Percentiles rank a stretch among this genome's conserved stretches.
These are phyloP conservation scores for Pseudolycoriella hygida DNA, from an alignment of 2,888 invertebrate genomes.

Conservation along the genomic window DNA sequence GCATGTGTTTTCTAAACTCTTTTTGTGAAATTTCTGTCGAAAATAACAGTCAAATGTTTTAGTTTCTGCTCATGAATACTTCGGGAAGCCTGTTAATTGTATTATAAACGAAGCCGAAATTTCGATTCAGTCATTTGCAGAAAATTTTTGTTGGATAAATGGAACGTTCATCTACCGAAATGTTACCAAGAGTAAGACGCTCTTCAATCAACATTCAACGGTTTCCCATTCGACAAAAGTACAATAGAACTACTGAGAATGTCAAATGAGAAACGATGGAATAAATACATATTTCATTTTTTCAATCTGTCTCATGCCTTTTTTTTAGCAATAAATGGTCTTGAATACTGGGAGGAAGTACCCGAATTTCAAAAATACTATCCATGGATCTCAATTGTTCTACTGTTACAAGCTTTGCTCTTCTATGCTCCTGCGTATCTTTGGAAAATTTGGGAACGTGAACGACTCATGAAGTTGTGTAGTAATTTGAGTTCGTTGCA, in stretches of 20 bases:
- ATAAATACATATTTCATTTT: background rate
- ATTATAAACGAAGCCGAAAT: background rate
- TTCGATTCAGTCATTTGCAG: background rate
- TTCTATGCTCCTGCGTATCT: background rate
- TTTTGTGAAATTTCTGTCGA: too few species aligned
- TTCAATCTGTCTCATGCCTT: too few species aligned
- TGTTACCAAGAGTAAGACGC: background rate
- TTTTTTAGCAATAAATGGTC: too few species aligned
- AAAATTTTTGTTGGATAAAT: background rate
- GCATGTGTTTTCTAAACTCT: too few species aligned
- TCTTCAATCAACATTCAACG: too few species aligned
- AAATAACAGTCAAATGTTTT: too few species aligned
- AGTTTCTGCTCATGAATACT: background rate
- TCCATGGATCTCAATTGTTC: constrained; percentile 1
- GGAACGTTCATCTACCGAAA: constrained; percentile 2
- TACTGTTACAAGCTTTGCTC: background rate
- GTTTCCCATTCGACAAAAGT: too few species aligned
- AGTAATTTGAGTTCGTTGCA: background rate
- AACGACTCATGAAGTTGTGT: constrained; percentile 1
- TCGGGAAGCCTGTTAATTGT: background rate
- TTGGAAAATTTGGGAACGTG: constrained; percentile 3
- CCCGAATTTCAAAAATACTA: background rate
- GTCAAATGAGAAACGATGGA: background rate
- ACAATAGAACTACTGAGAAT: background rate
- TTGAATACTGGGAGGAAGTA: background rate